Evolutionary conservation across 1,140 invertebrate genomes (phyloP), one percentile per base, ranked within the genome.

Genomic region (Oedothorax gibbosus): DNA sequence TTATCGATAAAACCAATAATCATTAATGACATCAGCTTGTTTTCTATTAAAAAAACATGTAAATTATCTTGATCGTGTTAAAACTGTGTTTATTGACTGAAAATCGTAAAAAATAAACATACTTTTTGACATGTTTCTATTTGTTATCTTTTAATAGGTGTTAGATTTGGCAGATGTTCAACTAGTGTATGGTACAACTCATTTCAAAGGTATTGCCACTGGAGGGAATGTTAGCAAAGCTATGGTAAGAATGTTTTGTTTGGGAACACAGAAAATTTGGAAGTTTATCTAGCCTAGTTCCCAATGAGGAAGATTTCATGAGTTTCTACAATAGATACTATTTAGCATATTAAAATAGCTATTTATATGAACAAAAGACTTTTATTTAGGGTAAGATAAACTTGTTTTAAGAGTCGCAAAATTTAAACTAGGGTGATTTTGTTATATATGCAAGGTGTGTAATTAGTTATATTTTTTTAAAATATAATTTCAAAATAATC

Each of bases 101-200:
- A 18, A 66, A 20, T 66, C 49, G 0, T 18, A 15, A 35, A 35
- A 62, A 18, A n/a, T 66, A 20, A 20, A 20, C 49, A 66, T 15
- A 20, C 11, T 66, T n/a, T 66, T 66, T 7, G n/a, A 35, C 35
- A 35, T 35, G 35, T 35, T 35, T 35, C 35, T 20, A 57, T 57
- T 75, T 49, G 8, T 9, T 75, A 18, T 18, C 50, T 78, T 14
- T 85, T 53, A 95, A n/a, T 95, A 97, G 90, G 92, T 93, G 53
- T 90, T 96, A 69, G 96, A 98, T 90, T 91, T 97, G 86, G 94
- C 94, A 56, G 93, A 93, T 87, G 94, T 96, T 15, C 94, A 96
- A 80, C 92, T 99, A 56, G 96, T 98, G 0, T 99, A 98, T 90
- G 90, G 90, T 50, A 96, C 95, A 50, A 96, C 96, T 87, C 95